These are phyloP conservation scores for Chaetodon trifascialis DNA, from an alignment of 2,113 vertebrate genomes.

Conservation along the genomic window DNA sequence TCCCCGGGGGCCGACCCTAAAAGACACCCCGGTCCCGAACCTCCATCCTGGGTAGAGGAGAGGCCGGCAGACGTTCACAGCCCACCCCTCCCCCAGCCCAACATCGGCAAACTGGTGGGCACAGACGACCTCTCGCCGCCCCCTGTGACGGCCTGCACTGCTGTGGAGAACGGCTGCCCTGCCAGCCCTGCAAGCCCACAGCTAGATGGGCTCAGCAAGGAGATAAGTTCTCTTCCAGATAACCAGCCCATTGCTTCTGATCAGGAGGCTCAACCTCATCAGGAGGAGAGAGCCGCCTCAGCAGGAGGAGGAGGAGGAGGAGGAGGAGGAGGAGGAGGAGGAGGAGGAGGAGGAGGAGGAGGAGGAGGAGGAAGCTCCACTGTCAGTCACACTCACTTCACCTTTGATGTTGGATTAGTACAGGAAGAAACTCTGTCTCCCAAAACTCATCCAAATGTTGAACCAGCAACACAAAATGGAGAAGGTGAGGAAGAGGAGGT, in stretches of 20 bases:
- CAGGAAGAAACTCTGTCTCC: slow-evolving; percentile 16
- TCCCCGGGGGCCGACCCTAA: slow-evolving; percentile 79
- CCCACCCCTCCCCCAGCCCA: slow-evolving; percentile 82
- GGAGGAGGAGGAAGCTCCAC: neutral
- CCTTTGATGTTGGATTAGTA: slow-evolving; percentile 64
- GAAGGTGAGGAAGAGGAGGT: slow-evolving; percentile 18
- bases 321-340: too few species aligned
- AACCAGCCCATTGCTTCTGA: slow-evolving; percentile 17
- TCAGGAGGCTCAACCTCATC: slow-evolving; percentile 16
- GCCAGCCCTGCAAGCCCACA: slow-evolving; percentile 61
- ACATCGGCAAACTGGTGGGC: slow-evolving; percentile 85
- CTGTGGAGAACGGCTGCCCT: slow-evolving; percentile 74
- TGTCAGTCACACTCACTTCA: slow-evolving; percentile 65
- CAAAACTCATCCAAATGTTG: slow-evolving; percentile 31
- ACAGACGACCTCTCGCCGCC: slow-evolving; percentile 68
- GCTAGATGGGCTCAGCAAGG: slow-evolving; percentile 43
- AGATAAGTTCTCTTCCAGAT: slow-evolving; percentile 25
- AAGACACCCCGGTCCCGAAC: slow-evolving; percentile 81
- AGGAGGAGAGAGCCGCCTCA: slow-evolving; percentile 37
- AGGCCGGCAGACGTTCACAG: slow-evolving; percentile 84
- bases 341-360: slow-evolving; percentile 22
- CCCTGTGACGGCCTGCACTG: slow-evolving; percentile 79
- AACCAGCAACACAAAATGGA: slow-evolving; percentile 22
- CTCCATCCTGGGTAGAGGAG: slow-evolving; percentile 87
- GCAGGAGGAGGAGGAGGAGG: slow-evolving; percentile 23